Percentiles rank a stretch among this genome's conserved stretches.
phyloP scores from a whole-genome alignment of 1,140 invertebrate genomes.

The Trissolcus basalis region DNA sequence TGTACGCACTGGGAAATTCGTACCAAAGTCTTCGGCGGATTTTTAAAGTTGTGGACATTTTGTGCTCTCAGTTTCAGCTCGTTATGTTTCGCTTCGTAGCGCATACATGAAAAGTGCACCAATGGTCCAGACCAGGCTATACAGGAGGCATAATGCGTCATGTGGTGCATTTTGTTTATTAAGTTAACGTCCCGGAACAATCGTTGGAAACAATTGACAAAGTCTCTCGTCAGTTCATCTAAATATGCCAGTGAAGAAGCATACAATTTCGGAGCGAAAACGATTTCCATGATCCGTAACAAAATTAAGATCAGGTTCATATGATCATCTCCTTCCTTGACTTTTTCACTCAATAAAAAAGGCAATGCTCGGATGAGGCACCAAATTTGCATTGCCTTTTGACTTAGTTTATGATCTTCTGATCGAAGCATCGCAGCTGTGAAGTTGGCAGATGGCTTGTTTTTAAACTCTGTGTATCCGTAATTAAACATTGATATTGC shows the following conservation, averaged over 20 bases:
- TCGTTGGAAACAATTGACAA: no score
- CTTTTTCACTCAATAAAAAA: constrained; percentile 42
- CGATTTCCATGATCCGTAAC: constrained; percentile 34
- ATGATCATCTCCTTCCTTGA: constrained; percentile 32
- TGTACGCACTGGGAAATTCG: constrained; percentile 22
- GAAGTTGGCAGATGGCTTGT: no score
- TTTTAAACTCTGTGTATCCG: no score
- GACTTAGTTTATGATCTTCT: constrained; percentile 29
- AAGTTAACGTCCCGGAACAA: no score
- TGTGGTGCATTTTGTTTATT: no score
- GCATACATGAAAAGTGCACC: no score
- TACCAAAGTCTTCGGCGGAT: constrained; percentile 16
- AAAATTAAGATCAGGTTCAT: constrained; percentile 22
- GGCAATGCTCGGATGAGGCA: constrained; percentile 36
- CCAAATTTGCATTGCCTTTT: constrained; percentile 55
- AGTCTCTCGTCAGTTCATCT: constrained; percentile 12
- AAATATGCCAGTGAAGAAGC: constrained; percentile 15
- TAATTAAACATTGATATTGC: no score
- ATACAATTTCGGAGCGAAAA: constrained; percentile 29
- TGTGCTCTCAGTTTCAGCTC: no score
- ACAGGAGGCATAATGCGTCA: no score
- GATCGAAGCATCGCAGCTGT: constrained; percentile 2
- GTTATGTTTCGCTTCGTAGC: no score
- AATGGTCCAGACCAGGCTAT: no score
- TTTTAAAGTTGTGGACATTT: constrained; percentile 30